Percentiles rank a stretch among this genome's conserved stretches.
phyloP scores from a whole-genome alignment of 2,888 invertebrate species.

The Dolichopus griseipennis region DNA sequence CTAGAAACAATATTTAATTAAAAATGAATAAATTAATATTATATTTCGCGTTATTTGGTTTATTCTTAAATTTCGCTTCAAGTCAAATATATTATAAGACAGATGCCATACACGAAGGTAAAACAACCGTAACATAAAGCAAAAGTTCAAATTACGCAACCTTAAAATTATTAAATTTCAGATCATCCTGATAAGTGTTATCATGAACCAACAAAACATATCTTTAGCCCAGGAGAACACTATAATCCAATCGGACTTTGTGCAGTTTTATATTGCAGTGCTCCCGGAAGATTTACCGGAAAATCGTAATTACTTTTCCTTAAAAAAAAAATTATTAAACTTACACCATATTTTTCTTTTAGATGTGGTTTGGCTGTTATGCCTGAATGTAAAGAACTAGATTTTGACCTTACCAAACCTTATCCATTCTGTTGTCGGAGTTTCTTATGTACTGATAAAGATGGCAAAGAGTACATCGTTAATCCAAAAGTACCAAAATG shows the following conservation, averaged over 20 bases:
- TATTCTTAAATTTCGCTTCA: no score
- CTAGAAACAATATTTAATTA: no score
- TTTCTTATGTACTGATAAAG: neutral
- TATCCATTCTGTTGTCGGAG: neutral
- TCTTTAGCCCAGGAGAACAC: neutral
- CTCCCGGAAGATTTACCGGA: neutral
- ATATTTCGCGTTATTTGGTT: no score
- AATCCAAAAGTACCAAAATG: constrained; percentile 1
- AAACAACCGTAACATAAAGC: no score
- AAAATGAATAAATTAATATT: no score
- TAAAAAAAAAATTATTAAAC: no score
- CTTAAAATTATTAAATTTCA: neutral
- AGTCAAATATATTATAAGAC: no score
- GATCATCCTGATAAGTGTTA: constrained; percentile 8
- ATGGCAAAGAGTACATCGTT: neutral
- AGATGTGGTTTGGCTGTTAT: neutral
- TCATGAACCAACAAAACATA: neutral
- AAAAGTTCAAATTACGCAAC: no score
- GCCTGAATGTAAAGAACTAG: neutral
- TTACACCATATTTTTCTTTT: neutral
- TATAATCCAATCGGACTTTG: constrained; percentile 2
- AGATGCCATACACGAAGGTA: no score
- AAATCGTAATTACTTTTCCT: neutral
- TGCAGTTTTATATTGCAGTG: neutral
- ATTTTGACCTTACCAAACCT: neutral